These are phyloP conservation scores for Mormyrus proboscirostris DNA, from an alignment of 2,797 vertebrate genomes.

Conservation along the genomic window DNA sequence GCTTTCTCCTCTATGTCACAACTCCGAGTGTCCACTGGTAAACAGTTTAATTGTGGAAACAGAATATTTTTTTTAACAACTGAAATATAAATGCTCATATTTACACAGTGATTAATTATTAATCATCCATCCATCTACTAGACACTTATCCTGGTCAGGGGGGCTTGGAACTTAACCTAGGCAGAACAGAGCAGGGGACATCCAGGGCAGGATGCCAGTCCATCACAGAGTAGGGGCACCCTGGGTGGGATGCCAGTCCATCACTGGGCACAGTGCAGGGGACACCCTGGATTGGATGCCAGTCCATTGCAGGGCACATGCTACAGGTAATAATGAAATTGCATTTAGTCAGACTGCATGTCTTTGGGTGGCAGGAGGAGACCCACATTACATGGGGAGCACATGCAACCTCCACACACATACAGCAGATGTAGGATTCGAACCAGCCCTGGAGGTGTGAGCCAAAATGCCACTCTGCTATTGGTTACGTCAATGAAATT, in stretches of 20 bases:
- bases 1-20: not conserved
- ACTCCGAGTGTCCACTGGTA: not conserved
- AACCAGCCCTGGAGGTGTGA: not conserved
- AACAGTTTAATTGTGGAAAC: not conserved
- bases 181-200: not conserved
- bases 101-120: not conserved
- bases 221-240: not conserved
- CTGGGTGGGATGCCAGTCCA: not conserved
- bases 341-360: not conserved
- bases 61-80: not conserved
- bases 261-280: not conserved
- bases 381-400: not conserved
- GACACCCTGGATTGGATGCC: not conserved
- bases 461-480: not conserved
- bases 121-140: not conserved
- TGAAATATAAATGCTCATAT: not conserved
- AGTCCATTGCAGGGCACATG: not conserved
- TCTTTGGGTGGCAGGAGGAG: not conserved
- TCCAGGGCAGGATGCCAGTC: not conserved
- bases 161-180: not conserved
- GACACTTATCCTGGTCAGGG: not conserved
- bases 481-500: not conserved
- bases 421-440: not conserved
- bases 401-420: not conserved
- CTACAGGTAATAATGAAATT: not conserved